Evolutionary conservation across 2,113 vertebrate species (phyloP), one percentile per base, ranked within the genome.

Genomic region (Dinomys branickii): DNA sequence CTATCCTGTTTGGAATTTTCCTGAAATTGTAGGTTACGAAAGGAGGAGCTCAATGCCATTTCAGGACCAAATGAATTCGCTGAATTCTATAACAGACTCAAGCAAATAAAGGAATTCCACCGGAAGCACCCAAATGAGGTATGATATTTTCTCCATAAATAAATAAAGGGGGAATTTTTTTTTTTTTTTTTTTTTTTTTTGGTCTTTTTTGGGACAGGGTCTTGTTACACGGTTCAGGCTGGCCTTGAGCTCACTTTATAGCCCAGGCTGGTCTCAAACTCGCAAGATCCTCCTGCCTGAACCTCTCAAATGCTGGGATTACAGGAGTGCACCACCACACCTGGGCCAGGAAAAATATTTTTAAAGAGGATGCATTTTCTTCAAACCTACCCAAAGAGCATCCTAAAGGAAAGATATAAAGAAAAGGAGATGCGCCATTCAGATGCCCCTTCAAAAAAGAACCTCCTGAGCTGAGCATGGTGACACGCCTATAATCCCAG

Each of bases 21-120:
- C 20, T 77, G 77, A 12, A 61, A 80, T 73, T 13, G 0, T 50
- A 99, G 99, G 11, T 99, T 99, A 91, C 98, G 99, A 47, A 99
- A 99, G 47, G 99, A 99, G 52, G 99, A 99, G 33, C 99, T 99
- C 14, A 99, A 98, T 69, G 99, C 99, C 88, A 99, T 99, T 97
- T 99, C 99, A 0, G 99, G 99, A 95, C 99, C 99, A 44, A 99
- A 99, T 1, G 99, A 99, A 90, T 99, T 99, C 97, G 99, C 99
- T 0, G 99, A 99, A 94, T 99, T 99, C 97, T 99, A 99, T 98
- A 99, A 99, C 91, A 98, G 99, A 65, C 99, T 99, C 95, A 99
- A 99, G 73, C 99, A 99, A 94, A 99, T 99, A 52, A 99, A 99
- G 96, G 99, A 99, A 91, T 99, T 99, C 94, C 99, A 99, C 97